Evolutionary conservation across 1,140 invertebrate genomes (phyloP), one percentile per base, ranked within the genome.

Genomic region (Ooceraea biroi): DNA sequence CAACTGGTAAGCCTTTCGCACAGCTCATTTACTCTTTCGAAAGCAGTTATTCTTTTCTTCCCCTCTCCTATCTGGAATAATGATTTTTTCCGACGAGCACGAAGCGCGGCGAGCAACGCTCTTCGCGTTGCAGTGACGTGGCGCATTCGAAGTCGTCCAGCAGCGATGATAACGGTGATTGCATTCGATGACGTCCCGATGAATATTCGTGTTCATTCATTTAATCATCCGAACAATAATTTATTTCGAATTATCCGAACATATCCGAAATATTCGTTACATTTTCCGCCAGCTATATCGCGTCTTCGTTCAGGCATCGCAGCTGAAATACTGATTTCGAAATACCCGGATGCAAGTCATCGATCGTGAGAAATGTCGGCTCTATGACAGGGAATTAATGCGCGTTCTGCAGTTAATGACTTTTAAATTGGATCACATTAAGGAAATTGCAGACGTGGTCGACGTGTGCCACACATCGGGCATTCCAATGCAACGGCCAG

Each of bases 1-100:
- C 76, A 71, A 80, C 50, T 78, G 48, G 50, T 19, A 57, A 69
- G 17, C 17, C 41, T 78, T 57, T 69, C 22, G 0, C 8, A 2
- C 11, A 41, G 19, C 25, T 57, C 50, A 19, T 44, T 19, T 19
- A n/a, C n/a, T 46, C 69, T 71, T 69, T 44, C 55, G 7, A 50
- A 27, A 77, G 27, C 36, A 25, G 22, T 68, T 30, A 3, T 61
- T 17, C 11, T n/a, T n/a, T 36, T n/a, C 10, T 73, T 73, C 46
- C 19, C 55, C 55, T 27, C 50, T n/a, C n/a, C n/a, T 52, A 50
- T 57, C 11, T 22, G 17, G 11, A 10, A 17, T 65, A 78, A 55
- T 78, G 36, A 5, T 69, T 69, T 36, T 36, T 69, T 69, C 30
- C 50, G 36, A 69, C n/a, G 22, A 17, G 8, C 44, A 19, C 46